phyloP scores from a whole-genome alignment of 1,140 invertebrate species.

The Akabosia matsudoensis region DNA sequence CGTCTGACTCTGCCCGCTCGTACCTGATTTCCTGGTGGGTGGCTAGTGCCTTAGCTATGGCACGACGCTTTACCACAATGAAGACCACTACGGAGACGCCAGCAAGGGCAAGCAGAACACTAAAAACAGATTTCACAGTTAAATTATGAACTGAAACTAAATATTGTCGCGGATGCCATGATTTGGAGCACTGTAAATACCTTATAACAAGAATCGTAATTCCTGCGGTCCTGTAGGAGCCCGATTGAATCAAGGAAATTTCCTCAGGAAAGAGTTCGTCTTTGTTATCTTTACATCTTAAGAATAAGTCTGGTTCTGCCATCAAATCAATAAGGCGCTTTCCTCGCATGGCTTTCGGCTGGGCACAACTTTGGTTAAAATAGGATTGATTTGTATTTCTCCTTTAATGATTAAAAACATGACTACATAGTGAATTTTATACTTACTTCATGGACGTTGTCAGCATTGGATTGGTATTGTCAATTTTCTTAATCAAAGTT shows the following conservation, averaged over 20 bases:
- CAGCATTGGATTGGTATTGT: background rate
- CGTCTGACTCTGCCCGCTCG: conserved; percentile 40
- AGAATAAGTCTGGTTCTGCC: conserved; percentile 32
- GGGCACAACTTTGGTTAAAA: conserved; percentile 40
- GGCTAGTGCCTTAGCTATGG: conserved; percentile 38
- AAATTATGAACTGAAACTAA: background rate
- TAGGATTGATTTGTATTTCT: no score
- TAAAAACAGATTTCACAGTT: conserved; percentile 14
- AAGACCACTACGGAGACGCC: conserved; percentile 40
- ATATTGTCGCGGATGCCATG: no score
- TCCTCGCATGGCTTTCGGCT: conserved; percentile 36
- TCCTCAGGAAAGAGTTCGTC: conserved; percentile 9
- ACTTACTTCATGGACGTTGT: conserved; percentile 27
- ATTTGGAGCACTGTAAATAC: no score
- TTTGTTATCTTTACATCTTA: conserved; percentile 26
- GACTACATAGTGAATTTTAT: background rate
- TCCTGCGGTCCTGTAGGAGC: conserved; percentile 32
- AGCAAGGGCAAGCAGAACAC: conserved; percentile 38
- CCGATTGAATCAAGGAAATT: background rate
- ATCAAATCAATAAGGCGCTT: conserved; percentile 15
- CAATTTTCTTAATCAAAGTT: conserved; percentile 34
- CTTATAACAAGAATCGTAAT: conserved; percentile 41
- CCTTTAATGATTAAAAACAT: no score
- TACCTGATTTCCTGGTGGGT: conserved; percentile 43
- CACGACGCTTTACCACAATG: conserved; percentile 40